Percentiles rank a stretch among this genome's conserved stretches.
Evolutionary conservation across 2,888 invertebrate genomes (phyloP).

Genomic region (Lamellibrachia columna): DNA sequence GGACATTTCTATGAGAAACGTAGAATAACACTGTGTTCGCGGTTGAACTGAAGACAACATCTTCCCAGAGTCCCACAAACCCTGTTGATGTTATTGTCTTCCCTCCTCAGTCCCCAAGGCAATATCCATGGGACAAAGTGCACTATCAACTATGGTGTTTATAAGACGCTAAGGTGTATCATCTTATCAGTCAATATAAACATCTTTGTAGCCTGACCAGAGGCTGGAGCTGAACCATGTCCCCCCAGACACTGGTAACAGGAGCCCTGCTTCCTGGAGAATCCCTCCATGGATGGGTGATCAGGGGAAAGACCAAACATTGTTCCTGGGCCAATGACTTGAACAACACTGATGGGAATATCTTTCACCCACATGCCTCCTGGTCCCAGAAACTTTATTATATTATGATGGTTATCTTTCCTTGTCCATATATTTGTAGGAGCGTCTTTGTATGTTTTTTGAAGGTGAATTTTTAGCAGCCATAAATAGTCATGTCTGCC

Average conservation of each 20-base stretch:
- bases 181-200: slow-evolving; percentile 3
- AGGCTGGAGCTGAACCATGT: neutral
- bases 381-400: neutral
- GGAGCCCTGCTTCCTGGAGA: neutral
- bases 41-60: neutral
- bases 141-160: neutral
- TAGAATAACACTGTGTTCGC: neutral
- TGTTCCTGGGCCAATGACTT: neutral
- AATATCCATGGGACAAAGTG: neutral
- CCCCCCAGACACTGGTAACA: neutral
- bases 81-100: neutral
- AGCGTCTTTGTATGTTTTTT: neutral
- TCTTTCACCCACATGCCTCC: neutral
- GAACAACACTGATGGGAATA: neutral
- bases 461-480: neutral
- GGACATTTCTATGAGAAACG: neutral
- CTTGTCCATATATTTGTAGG: neutral
- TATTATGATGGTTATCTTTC: neutral
- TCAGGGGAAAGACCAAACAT: neutral
- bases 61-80: neutral
- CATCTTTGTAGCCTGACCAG: slow-evolving; percentile 4
- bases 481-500: neutral
- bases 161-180: neutral
- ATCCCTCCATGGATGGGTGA: neutral
- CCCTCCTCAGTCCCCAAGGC: neutral